A percentile compares a stretch with the other conserved stretches of the same genome.
phyloP scores from a whole-genome alignment of 2,797 vertebrate species.

The Lepidocolaptes lacrymiger region DNA sequence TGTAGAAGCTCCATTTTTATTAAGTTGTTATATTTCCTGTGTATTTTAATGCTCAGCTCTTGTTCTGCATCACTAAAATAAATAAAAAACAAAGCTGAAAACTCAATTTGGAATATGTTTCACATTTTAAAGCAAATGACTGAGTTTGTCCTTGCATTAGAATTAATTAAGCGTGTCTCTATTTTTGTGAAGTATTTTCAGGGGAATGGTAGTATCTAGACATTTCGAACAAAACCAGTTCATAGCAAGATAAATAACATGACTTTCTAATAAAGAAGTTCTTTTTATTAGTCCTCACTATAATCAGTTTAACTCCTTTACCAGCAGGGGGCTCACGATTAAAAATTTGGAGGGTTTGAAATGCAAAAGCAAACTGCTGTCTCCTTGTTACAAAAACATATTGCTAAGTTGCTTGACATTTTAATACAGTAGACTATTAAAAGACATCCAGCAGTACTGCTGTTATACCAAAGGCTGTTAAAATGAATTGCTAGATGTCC shows the following conservation, averaged over 20 bases:
- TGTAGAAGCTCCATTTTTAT: background rate
- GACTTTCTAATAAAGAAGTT: constrained; percentile 31
- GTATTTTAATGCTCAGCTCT: background rate
- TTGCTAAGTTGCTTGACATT: background rate
- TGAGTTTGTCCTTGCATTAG: constrained; percentile 27
- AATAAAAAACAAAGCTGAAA: background rate
- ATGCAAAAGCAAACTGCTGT: background rate
- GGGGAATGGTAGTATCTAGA: constrained; percentile 6
- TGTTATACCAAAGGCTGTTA: background rate
- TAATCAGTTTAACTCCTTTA: constrained; percentile 22
- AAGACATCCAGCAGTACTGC: background rate
- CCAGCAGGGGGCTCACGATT: constrained; percentile 6
- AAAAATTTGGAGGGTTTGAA: constrained; percentile 26
- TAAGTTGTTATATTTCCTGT: background rate
- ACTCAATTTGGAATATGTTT: constrained; percentile 2
- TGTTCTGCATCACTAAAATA: background rate
- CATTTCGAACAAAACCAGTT: constrained; percentile 8
- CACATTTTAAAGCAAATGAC: constrained; percentile 31
- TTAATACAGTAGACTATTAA: background rate
- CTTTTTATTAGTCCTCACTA: background rate
- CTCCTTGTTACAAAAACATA: background rate
- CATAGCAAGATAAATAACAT: constrained; percentile 52
- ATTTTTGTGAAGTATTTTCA: constrained; percentile 25
- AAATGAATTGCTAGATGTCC: constrained; percentile 1
- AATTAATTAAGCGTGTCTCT: constrained; percentile 39